Conservation (phyloP, 2,797 vertebrate genomes). For the Acomys russatus region DNA sequence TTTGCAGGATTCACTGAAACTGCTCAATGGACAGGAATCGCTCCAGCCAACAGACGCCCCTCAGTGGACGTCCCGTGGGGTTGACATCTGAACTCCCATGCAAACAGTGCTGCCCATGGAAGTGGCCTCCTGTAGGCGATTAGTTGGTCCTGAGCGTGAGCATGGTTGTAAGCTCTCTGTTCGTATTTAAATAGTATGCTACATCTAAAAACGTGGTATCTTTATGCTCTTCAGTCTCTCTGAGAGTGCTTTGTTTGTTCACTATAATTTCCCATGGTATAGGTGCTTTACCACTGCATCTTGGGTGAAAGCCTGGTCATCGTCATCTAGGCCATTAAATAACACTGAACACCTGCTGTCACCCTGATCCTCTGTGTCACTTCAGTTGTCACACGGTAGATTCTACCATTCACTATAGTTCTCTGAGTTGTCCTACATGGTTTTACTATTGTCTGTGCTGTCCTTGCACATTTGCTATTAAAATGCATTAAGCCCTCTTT, state of each 20-base stretch:
- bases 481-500: slow-evolving; percentile 89
- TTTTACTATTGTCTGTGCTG: slow-evolving; percentile 92
- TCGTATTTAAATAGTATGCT: slow-evolving; percentile 41
- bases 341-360: background rate
- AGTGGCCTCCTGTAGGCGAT: background rate
- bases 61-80: background rate
- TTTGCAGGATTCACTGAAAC: slow-evolving; percentile 6
- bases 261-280: background rate
- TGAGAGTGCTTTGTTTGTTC: background rate
- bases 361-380: background rate
- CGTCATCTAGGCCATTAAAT: background rate
- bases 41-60: background rate
- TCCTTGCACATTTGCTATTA: slow-evolving; percentile 93
- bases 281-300: background rate
- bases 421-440: slow-evolving; percentile 92
- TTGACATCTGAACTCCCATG: background rate
- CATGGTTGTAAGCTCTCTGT: background rate
- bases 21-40: background rate
- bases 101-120: background rate
- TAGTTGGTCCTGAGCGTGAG: background rate
- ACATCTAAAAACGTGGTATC: background rate
- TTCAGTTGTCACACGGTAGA: slow-evolving; percentile 72
- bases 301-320: background rate
- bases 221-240: background rate
- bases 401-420: slow-evolving; percentile 90